These are phyloP conservation scores for Labeo calbasu DNA, from an alignment of 2,797 vertebrate species.

Conservation along the genomic window DNA sequence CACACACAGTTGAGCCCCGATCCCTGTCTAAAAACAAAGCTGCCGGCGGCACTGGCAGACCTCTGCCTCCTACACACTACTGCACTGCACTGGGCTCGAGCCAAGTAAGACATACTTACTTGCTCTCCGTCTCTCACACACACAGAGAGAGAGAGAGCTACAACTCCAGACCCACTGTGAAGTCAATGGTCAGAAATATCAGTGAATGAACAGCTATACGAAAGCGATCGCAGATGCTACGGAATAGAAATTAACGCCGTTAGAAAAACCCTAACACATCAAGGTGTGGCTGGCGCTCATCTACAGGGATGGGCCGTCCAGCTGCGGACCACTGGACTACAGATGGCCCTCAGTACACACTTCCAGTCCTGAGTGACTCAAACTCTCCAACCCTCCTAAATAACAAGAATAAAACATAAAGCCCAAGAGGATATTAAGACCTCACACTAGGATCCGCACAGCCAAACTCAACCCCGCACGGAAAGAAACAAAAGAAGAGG, in stretches of 20 bases:
- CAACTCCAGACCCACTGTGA: slow-evolving; percentile 43
- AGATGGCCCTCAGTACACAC: slow-evolving; percentile 50
- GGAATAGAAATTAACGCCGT: slow-evolving; percentile 37
- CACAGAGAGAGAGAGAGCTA: background rate
- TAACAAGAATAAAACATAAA: slow-evolving; percentile 55
- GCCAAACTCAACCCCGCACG: slow-evolving; percentile 46
- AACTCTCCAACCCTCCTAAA: slow-evolving; percentile 42
- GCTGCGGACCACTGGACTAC: slow-evolving; percentile 67
- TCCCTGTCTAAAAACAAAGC: slow-evolving; percentile 61
- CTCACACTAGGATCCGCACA: slow-evolving; percentile 70
- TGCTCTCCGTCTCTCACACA: slow-evolving; percentile 44
- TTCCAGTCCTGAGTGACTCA: slow-evolving; percentile 28
- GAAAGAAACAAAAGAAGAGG: slow-evolving; percentile 46
- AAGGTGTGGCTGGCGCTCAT: slow-evolving; percentile 35
- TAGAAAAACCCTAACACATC: slow-evolving; percentile 11
- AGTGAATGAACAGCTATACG: slow-evolving; percentile 33
- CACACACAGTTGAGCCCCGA: slow-evolving; percentile 58
- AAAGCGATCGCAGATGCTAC: slow-evolving; percentile 25
- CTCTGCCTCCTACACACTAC: slow-evolving; percentile 63
- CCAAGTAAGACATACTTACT: slow-evolving; percentile 51
- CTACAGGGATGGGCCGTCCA: slow-evolving; percentile 54
- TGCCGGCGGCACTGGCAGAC: slow-evolving; percentile 59
- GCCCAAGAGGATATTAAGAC: slow-evolving; percentile 62
- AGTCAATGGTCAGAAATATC: slow-evolving; percentile 33
- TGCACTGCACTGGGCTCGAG: slow-evolving; percentile 48